Evolutionary conservation across 2,113 vertebrate species (phyloP).

Genomic region (Pygoscelis adeliae): DNA sequence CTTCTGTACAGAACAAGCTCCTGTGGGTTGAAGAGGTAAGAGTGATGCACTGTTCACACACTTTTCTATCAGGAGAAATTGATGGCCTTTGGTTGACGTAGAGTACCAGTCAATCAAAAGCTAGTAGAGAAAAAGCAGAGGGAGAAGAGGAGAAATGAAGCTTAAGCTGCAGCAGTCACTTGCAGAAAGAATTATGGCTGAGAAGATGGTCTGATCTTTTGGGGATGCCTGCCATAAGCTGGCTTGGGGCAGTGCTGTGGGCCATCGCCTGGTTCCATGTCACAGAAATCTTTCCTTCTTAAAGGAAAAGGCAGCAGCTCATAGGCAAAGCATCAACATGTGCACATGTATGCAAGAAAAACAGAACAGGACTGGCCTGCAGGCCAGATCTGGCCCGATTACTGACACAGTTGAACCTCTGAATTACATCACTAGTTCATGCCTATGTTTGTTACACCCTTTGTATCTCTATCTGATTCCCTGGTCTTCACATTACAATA

Average conservation of each 20-base stretch:
- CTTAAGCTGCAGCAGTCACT: background rate
- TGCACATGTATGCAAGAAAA: background rate
- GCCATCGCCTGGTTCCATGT: background rate
- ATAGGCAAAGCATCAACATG: background rate
- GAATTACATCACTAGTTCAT: background rate
- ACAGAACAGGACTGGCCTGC: background rate
- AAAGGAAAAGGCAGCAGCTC: background rate
- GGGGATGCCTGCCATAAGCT: background rate
- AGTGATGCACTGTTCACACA: background rate
- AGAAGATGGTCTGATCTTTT: background rate
- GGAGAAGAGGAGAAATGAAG: background rate
- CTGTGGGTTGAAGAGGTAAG: background rate
- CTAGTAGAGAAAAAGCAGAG: background rate
- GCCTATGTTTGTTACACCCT: background rate
- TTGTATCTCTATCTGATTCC: background rate
- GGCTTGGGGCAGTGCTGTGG: background rate
- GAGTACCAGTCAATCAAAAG: constrained; percentile 31
- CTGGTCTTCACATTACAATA: background rate
- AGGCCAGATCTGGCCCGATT: background rate
- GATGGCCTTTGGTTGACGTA: background rate
- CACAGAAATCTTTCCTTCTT: background rate
- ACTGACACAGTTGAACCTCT: background rate
- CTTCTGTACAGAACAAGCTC: background rate
- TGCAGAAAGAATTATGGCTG: background rate
- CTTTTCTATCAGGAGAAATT: background rate